Evolutionary conservation across 2,888 invertebrate genomes (phyloP).

Genomic region (Thecocarcelia acutangulata): DNA sequence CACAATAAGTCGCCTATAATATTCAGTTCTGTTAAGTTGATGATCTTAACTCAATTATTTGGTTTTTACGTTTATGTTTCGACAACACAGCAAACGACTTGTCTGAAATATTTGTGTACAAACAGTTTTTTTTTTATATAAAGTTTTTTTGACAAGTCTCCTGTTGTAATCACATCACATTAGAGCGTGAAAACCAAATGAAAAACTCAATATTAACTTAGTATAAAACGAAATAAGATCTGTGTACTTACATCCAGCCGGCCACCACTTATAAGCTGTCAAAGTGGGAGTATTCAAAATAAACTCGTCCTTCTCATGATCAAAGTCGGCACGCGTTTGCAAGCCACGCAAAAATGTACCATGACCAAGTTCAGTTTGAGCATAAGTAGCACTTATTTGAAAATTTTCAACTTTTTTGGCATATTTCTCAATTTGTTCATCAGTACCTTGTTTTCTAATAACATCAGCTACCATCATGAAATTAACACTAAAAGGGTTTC

Average conservation of each 20-base stretch:
- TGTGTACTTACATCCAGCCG: constrained; percentile 90
- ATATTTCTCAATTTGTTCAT: constrained; percentile 94
- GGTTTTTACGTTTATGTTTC: too few species aligned
- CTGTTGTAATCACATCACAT: too few species aligned
- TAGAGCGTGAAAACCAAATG: too few species aligned
- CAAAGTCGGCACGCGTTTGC: constrained; percentile 96
- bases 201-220: too few species aligned
- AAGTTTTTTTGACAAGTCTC: too few species aligned
- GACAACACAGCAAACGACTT: too few species aligned
- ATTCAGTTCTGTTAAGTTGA: too few species aligned
- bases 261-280: constrained; percentile 97
- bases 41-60: too few species aligned
- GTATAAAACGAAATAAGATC: neutral
- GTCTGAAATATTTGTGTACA: too few species aligned
- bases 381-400: constrained; percentile 95
- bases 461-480: constrained; percentile 95
- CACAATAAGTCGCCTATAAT: too few species aligned
- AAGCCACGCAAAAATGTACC: constrained; percentile 94
- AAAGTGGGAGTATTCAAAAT: constrained; percentile 92
- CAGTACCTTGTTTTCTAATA: constrained; percentile 91
- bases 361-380: constrained; percentile 97
- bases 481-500: constrained; percentile 86
- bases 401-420: constrained; percentile 89
- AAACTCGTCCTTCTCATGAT: constrained; percentile 90
- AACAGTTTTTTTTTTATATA: too few species aligned